A percentile compares a stretch with the other conserved stretches of the same genome.
Conservation (phyloP, 2,888 invertebrate species). For the Scelioninae gen. 1 region DNA sequence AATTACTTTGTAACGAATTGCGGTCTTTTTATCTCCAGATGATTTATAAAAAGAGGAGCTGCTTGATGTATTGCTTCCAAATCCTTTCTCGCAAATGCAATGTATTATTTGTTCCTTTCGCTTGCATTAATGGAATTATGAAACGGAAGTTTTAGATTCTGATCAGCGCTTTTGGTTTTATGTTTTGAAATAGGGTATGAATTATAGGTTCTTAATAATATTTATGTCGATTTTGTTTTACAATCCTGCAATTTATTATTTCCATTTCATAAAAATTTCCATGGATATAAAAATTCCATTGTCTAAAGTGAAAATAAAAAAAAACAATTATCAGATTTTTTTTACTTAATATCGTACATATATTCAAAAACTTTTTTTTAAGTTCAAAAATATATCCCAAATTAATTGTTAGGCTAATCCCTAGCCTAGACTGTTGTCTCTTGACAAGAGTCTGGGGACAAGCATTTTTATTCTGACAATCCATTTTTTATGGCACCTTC, state of each 20-base stretch:
- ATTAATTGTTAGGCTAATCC: background rate
- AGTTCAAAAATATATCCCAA: too few species aligned
- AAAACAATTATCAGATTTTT: too few species aligned
- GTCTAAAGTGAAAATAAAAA: too few species aligned
- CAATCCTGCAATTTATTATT: too few species aligned
- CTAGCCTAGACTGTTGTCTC: too few species aligned
- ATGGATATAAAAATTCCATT: too few species aligned
- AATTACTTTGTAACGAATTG: constrained; percentile 51
- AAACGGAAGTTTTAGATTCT: background rate
- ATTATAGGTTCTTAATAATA: too few species aligned
- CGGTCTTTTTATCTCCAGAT: constrained; percentile 31
- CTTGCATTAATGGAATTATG: constrained; percentile 7
- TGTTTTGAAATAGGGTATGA: background rate
- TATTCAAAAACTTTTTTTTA: too few species aligned
- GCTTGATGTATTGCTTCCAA: constrained; percentile 8
- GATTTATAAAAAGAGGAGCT: constrained; percentile 31
- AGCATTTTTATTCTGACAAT: constrained; percentile 18
- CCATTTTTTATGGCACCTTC: constrained; percentile 21
- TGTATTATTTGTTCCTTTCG: background rate
- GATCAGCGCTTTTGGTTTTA: background rate
- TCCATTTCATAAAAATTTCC: too few species aligned
- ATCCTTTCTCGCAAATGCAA: constrained; percentile 22
- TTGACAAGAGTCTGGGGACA: constrained; percentile 5
- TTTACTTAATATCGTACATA: too few species aligned
- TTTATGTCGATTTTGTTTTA: too few species aligned